Conservation (phyloP, 2,113 vertebrate genomes). For the Lontra canadensis region DNA sequence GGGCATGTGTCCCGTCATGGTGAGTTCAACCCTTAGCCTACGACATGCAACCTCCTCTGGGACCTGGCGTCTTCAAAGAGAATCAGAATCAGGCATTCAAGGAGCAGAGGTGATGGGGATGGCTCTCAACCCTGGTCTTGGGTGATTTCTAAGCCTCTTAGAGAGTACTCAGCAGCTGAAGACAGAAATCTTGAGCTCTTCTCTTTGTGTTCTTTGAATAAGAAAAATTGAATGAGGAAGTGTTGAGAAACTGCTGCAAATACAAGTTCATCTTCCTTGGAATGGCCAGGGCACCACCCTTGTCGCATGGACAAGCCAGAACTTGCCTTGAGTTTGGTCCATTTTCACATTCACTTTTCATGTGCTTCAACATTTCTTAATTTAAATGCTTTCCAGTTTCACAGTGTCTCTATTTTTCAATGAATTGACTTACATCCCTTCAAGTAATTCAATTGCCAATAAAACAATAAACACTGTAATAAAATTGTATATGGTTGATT, state of each 20-base stretch:
- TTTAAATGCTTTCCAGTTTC: slow-evolving; percentile 50
- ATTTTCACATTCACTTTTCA: background rate
- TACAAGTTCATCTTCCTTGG: background rate
- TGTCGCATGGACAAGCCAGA: background rate
- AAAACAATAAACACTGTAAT: slow-evolving; percentile 47
- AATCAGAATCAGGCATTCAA: background rate
- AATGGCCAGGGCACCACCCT: background rate
- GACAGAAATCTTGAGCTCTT: background rate
- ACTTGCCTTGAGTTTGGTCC: background rate
- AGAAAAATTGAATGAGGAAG: background rate
- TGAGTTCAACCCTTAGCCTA: background rate
- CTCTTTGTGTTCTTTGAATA: background rate
- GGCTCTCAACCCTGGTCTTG: background rate
- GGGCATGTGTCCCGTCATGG: accelerated
- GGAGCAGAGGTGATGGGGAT: background rate
- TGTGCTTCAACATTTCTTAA: background rate
- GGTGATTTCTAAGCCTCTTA: background rate
- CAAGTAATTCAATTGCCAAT: slow-evolving; percentile 26
- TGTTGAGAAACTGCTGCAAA: background rate
- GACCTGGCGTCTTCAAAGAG: background rate
- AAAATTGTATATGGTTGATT: background rate
- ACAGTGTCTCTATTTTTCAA: background rate
- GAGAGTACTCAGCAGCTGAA: background rate
- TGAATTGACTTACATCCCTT: slow-evolving; percentile 1
- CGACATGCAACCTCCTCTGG: background rate